These are phyloP conservation scores for Cosmia pyralina DNA, from an alignment of 2,888 invertebrate species.

Conservation along the genomic window DNA sequence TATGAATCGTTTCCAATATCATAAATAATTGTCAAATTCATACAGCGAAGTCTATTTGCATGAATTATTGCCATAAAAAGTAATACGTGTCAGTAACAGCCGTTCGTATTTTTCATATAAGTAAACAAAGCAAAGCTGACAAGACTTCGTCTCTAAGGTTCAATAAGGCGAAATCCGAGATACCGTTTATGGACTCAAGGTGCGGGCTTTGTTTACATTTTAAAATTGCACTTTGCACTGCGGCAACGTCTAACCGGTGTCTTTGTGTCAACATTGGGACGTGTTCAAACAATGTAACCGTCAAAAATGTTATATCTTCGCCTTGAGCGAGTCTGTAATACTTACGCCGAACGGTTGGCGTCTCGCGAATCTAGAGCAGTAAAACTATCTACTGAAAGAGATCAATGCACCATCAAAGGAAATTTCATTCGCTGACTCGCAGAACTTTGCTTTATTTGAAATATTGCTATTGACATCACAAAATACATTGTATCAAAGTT, in stretches of 20 bases:
- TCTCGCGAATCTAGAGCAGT: constrained; percentile 54
- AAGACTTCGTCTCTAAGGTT: constrained; percentile 79
- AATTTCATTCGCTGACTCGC: constrained; percentile 42
- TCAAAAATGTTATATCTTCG: constrained; percentile 83
- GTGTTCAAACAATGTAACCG: constrained; percentile 87
- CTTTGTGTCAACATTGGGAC: constrained; percentile 84
- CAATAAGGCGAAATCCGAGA: constrained; percentile 86
- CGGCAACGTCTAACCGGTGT: constrained; percentile 81
- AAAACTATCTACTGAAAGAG: constrained; percentile 58
- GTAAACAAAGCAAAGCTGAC: constrained; percentile 74
- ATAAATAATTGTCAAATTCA: constrained; percentile 64
- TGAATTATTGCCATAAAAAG: constrained; percentile 61
- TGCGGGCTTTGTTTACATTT: constrained; percentile 89
- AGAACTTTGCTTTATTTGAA: constrained; percentile 47
- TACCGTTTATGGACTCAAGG: constrained; percentile 86
- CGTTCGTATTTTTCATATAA: constrained; percentile 71
- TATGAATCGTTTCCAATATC: constrained; percentile 51
- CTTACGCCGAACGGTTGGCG: constrained; percentile 58
- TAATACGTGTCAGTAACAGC: constrained; percentile 65
- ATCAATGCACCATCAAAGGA: constrained; percentile 57
- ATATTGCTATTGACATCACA: constrained; percentile 53
- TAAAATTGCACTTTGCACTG: constrained; percentile 90
- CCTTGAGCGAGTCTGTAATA: constrained; percentile 71
- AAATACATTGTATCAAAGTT: constrained; percentile 57
- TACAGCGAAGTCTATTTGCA: constrained; percentile 59